Evolutionary conservation across 2,113 vertebrate genomes (phyloP).

Genomic region (Pelvicachromis taeniatus): DNA sequence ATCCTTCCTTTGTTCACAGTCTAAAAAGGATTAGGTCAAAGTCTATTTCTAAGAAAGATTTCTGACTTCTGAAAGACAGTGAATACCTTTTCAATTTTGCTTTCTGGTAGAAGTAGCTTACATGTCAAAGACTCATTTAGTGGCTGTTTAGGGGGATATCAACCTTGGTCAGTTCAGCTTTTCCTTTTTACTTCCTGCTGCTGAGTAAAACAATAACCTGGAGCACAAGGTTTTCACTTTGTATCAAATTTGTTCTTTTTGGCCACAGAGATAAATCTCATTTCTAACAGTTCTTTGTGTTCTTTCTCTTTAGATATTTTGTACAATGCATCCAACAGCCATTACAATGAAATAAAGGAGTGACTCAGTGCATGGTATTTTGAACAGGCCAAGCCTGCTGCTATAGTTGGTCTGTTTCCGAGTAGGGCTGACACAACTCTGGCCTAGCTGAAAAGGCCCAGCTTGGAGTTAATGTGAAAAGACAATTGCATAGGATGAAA

Average conservation of each 20-base stretch:
- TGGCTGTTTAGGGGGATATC: not conserved
- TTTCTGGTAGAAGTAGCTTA: not conserved
- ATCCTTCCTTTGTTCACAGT: not conserved
- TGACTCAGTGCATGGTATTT: constrained; percentile 64
- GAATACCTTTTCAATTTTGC: not conserved
- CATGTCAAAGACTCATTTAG: not conserved
- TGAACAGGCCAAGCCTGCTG: constrained; percentile 74
- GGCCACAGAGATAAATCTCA: constrained; percentile 56
- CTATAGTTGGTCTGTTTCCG: constrained; percentile 71
- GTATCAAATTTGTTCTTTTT: constrained; percentile 44
- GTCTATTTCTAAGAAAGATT: not conserved
- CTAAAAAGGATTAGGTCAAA: not conserved
- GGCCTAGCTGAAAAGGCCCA: constrained; percentile 76
- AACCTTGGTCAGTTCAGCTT: constrained; percentile 33
- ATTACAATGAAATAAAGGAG: constrained; percentile 58
- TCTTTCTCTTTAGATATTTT: constrained; percentile 57
- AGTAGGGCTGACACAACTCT: constrained; percentile 75
- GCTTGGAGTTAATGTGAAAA: constrained; percentile 77
- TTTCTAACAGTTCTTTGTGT: constrained; percentile 55
- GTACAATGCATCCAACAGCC: constrained; percentile 56
- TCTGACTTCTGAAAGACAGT: not conserved
- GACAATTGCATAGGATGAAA: constrained; percentile 75
- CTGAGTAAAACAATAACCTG: constrained; percentile 43
- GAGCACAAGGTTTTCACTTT: constrained; percentile 43
- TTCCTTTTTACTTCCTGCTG: not conserved